These are phyloP conservation scores for Bradypus variegatus DNA, from an alignment of 2,797 vertebrate genomes.

Conservation along the genomic window DNA sequence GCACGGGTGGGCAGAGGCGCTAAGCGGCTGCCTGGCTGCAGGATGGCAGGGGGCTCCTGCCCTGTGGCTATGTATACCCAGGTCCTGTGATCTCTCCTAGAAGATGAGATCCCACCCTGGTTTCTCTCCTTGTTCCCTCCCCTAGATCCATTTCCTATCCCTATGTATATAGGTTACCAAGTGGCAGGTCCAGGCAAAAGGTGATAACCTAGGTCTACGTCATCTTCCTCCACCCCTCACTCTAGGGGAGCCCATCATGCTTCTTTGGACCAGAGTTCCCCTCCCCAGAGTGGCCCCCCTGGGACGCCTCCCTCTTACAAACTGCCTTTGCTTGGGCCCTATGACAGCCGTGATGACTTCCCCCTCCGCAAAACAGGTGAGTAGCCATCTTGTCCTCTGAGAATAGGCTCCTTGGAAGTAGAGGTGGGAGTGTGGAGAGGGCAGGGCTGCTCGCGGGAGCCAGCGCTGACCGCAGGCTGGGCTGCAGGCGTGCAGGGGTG, in stretches of 20 bases:
- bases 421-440: neutral
- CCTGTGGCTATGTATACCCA: neutral
- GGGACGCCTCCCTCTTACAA: constrained; percentile 85
- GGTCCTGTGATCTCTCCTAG: neutral
- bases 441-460: neutral
- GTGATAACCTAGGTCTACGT: constrained; percentile 12
- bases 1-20: neutral
- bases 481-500: neutral
- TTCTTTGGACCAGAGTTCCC: constrained; percentile 87
- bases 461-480: neutral
- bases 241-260: constrained; percentile 82
- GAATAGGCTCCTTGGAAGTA: neutral
- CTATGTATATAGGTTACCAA: neutral
- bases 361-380: constrained; percentile 85
- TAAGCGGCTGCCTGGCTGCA: neutral
- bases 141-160: neutral
- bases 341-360: constrained; percentile 83
- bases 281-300: constrained; percentile 82
- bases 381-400: neutral
- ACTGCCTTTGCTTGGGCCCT: constrained; percentile 81
- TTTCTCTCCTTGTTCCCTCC: neutral
- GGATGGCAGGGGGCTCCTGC: neutral
- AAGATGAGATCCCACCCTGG: neutral
- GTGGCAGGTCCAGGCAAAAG: neutral
- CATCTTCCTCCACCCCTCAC: neutral